Evolutionary conservation across 2,113 vertebrate species (phyloP).

Genomic region (Sylvia atricapilla): DNA sequence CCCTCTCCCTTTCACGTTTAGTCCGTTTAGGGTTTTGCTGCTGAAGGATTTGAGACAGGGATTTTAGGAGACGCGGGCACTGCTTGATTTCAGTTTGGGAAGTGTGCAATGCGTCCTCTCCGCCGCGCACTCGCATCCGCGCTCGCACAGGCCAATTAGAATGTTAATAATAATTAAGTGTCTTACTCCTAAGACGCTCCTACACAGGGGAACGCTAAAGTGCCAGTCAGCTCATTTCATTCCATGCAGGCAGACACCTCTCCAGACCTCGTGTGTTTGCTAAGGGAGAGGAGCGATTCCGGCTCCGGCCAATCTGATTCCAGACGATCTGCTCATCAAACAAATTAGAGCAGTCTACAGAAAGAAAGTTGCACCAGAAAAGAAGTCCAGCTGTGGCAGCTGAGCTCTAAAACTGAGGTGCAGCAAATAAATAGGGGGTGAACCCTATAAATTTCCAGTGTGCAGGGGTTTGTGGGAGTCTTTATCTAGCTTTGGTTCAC

Average conservation of each 20-base stretch:
- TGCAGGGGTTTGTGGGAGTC: slow-evolving; percentile 26
- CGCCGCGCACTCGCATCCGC: neutral
- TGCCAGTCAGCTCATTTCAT: slow-evolving; percentile 60
- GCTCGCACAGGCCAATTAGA: slow-evolving; percentile 43
- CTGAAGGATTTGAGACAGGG: neutral
- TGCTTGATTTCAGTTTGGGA: neutral
- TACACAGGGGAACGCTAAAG: slow-evolving; percentile 54
- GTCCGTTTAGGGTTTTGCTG: neutral
- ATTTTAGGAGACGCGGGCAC: neutral
- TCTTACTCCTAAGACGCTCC: slow-evolving; percentile 57
- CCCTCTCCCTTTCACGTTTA: neutral
- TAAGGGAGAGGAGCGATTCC: slow-evolving; percentile 1
- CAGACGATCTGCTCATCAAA: slow-evolving; percentile 9
- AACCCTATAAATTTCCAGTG: slow-evolving; percentile 23
- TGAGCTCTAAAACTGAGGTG: neutral
- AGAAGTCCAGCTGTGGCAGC: slow-evolving; percentile 10
- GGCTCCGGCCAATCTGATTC: slow-evolving; percentile 4
- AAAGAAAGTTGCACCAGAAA: neutral
- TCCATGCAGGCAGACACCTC: slow-evolving; percentile 32
- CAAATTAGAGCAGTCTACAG: neutral
- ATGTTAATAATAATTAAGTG: slow-evolving; percentile 66
- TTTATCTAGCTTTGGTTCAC: slow-evolving; percentile 44
- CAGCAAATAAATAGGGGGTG: slow-evolving; percentile 9
- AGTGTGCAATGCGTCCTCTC: neutral
- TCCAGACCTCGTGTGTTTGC: slow-evolving; percentile 28